phyloP scores from a whole-genome alignment of 2,888 invertebrate genomes.

The Hypercompe scribonia region DNA sequence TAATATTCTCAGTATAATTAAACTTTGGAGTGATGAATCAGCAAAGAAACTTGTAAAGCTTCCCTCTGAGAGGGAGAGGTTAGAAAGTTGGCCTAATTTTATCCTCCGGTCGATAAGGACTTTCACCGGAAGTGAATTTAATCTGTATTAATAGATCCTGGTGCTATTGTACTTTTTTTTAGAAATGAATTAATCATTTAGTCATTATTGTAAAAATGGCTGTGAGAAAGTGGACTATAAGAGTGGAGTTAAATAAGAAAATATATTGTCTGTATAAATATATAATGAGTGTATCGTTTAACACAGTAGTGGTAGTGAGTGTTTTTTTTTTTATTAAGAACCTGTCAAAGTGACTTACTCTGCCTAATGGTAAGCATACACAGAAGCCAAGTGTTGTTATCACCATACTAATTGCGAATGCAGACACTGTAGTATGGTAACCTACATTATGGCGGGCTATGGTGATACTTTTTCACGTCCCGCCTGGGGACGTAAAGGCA shows the following conservation, averaged over 20 bases:
- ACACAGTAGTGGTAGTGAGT: background rate
- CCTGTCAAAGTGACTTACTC: too few species aligned
- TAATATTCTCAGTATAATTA: slow-evolving; percentile 15
- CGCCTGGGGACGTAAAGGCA: too few species aligned
- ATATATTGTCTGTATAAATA: too few species aligned
- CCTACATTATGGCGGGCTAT: too few species aligned
- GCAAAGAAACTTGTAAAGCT: slow-evolving; percentile 42
- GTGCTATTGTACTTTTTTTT: background rate
- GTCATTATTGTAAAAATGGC: background rate
- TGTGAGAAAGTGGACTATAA: background rate
- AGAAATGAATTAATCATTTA: background rate
- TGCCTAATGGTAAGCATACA: too few species aligned
- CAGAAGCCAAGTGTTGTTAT: too few species aligned
- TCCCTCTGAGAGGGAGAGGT: slow-evolving; percentile 48
- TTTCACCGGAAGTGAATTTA: slow-evolving; percentile 61
- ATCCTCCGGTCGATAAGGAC: slow-evolving; percentile 51
- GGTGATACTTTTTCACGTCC: too few species aligned
- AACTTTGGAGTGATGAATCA: slow-evolving; percentile 32
- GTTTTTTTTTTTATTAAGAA: too few species aligned
- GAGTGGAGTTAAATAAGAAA: background rate
- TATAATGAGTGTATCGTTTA: background rate
- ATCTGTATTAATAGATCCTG: slow-evolving; percentile 15
- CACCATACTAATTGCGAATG: too few species aligned
- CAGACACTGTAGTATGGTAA: too few species aligned
- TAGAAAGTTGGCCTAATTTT: slow-evolving; percentile 56